Evolutionary conservation across 1,140 invertebrate genomes (phyloP), one percentile per base, ranked within the genome.

Genomic region (Berghia stephanieae): DNA sequence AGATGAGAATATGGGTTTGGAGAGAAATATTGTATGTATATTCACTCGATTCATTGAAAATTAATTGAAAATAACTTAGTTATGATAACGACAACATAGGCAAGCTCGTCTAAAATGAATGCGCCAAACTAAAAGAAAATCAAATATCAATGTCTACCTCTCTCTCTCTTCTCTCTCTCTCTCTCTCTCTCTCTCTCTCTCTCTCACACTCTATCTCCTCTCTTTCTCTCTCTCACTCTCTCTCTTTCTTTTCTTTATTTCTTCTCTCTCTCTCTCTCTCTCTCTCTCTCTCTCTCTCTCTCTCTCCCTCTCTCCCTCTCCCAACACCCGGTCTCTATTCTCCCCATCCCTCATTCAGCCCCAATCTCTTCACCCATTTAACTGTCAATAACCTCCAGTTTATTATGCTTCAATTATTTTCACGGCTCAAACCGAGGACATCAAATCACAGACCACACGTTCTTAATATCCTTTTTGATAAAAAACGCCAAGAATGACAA

Each of bases 271-370:
- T 34, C 63, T 34, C 63, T 38, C 31, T 36, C 31, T 36, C 31
- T 67, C 63, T 67, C 63, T 36, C 10, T 67, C 4, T 31, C 24
- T 67, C 63, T 67, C 63, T 67, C 24, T 67, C 24, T 34, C 63
- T 31, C 10, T 67, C 24, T 31, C 63, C 13, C 27, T 31, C 57
- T n/a, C 57, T 34, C 36, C 57, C 2, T 1, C 36, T 34, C n/a
- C n/a, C 57, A 10, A 6, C 6, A 10, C 34, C n/a, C n/a, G 6
- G 24, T 24, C 34, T 24, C n/a, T 6, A 38, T 40, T 67, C 4
- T 34, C 4, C 42, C 66, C 42, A 2, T 34, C 5, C 42, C 66
- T 5, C 31, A 16, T 40, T 67, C 66, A 27, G n/a, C 34, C 31
- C 31, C 1, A 1, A 34, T 67, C 66, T 67, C 66, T 67, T 40